Conservation (phyloP, 1,140 invertebrate species). For the Drosophila kanapiae region DNA sequence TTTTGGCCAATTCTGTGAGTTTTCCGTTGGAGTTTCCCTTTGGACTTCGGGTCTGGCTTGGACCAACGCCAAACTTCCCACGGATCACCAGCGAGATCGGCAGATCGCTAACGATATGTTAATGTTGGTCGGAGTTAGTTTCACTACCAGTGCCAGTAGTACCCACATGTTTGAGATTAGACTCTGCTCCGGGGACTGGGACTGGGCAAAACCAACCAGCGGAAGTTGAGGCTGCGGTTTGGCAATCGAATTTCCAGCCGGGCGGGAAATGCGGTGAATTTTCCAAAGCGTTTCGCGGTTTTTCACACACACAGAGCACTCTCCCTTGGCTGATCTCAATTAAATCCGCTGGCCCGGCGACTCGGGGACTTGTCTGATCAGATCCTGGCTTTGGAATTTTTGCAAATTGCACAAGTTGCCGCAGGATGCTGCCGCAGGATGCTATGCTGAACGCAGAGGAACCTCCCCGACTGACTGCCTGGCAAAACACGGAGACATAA, state of each 20-base stretch:
- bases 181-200: slow-evolving; percentile 28
- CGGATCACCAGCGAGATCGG: slow-evolving; percentile 61
- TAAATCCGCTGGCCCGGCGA: slow-evolving; percentile 62
- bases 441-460: slow-evolving; percentile 3
- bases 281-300: slow-evolving; percentile 70
- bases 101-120: slow-evolving; percentile 72
- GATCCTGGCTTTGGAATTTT: slow-evolving; percentile 81
- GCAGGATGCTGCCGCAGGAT: neutral
- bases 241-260: slow-evolving; percentile 48
- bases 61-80: slow-evolving; percentile 69
- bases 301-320: slow-evolving; percentile 60
- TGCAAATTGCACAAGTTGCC: slow-evolving; percentile 78
- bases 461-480: slow-evolving; percentile 23
- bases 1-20: slow-evolving; percentile 47
- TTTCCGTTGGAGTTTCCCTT: slow-evolving; percentile 67
- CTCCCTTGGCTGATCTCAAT: slow-evolving; percentile 68
- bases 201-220: slow-evolving; percentile 70
- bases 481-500: slow-evolving; percentile 67
- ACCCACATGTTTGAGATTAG: slow-evolving; percentile 80
- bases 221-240: slow-evolving; percentile 66
- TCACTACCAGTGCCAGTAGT: slow-evolving; percentile 16
- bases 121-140: slow-evolving; percentile 39
- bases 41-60: slow-evolving; percentile 22
- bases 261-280: slow-evolving; percentile 47
- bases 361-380: slow-evolving; percentile 75